Base-by-base conservation (phyloP, 2,113 vertebrate species). In the Protobothrops mucrosquamatus region DNA sequence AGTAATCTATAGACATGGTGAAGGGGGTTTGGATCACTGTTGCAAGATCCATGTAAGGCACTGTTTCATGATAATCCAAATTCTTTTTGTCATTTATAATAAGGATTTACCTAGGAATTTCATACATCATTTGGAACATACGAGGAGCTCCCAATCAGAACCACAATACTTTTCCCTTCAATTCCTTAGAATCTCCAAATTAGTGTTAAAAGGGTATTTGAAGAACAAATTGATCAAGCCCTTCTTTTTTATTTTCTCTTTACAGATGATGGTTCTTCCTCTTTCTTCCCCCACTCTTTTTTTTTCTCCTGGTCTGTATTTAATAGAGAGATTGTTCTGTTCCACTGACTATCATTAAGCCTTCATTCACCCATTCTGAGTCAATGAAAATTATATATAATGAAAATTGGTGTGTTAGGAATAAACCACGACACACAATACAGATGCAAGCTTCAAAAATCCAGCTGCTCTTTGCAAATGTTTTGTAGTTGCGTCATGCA, bases 341-440 rank as follows among this genome's bases (percentile, higher is more conserved):
- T 94, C 86, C 90, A 89, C 43, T 34, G 23, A 39, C 90, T 94
- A 51, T 93, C 4, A 89, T 92, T 95, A 86, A 95, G 90, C 26
- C 39, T 85, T 95, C 54, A 85, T 89, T 55, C 89, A 5, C 15
- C 43, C 91, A 88, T 54, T 54, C 95, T 96, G 95, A 93, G 94
- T 95, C 95, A 93, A 95, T 95, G 95, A 93, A 92, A 8, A 56
- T 91, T 87, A 56, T 34, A 92, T 95, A 92, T 87, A 93, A 90
- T 89, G 24, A 48, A 91, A 93, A 93, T 92, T 96, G 91, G 91
- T 89, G 87, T 69, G 93, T 95, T 85, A 92, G 93, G 96, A 95
- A 92, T 93, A 85, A 34, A 92, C 14, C 46, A 92, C 3, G 52
- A 90, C 89, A 52, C 92, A 46, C 2, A 0, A 87, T 89, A 94